Conservation (phyloP, 2,797 vertebrate genomes). For the Parambassis ranga region DNA sequence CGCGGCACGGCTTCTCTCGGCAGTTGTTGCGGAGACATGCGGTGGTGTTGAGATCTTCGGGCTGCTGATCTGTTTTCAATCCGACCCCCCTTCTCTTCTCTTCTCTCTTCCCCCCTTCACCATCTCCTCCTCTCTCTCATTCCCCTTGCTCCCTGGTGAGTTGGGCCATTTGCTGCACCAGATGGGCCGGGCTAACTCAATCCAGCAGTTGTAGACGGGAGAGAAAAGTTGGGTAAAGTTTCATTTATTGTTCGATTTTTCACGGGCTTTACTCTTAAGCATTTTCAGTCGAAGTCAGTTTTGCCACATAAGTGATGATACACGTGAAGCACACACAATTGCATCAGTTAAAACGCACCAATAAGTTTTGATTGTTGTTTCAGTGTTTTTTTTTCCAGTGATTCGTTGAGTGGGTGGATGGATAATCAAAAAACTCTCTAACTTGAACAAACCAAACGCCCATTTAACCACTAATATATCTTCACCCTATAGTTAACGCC, state of each 20-base stretch:
- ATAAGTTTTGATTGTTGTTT: too few relatives aligned
- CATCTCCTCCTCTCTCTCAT: slow-evolving; percentile 49
- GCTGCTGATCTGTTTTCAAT: slow-evolving; percentile 88
- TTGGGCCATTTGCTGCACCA: slow-evolving; percentile 81
- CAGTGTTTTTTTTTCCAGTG: not conserved
- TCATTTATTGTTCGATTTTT: slow-evolving; percentile 58
- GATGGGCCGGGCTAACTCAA: slow-evolving; percentile 78
- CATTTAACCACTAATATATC: slow-evolving; percentile 2
- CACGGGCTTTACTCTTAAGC: slow-evolving; percentile 8
- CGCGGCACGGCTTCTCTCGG: slow-evolving; percentile 42
- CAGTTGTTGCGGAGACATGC: slow-evolving; percentile 65
- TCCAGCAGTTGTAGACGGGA: slow-evolving; percentile 55
- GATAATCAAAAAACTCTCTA: slow-evolving; percentile 23
- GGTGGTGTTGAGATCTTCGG: slow-evolving; percentile 67
- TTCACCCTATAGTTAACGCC: slow-evolving; percentile 14
- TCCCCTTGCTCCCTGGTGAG: slow-evolving; percentile 70
- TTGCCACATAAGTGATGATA: not conserved
- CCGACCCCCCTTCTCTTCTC: slow-evolving; percentile 52
- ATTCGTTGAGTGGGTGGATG: slow-evolving; percentile 10
- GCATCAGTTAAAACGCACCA: not conserved
- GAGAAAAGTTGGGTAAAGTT: slow-evolving; percentile 70
- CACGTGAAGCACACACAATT: not conserved
- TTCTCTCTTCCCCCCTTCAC: slow-evolving; percentile 43
- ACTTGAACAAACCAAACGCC: slow-evolving; percentile 14
- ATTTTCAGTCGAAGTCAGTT: not conserved